A percentile compares a stretch with the other conserved stretches of the same genome.
These are phyloP conservation scores for Ctenosaura bakeri DNA, from an alignment of 2,797 vertebrate genomes.

Conservation along the genomic window DNA sequence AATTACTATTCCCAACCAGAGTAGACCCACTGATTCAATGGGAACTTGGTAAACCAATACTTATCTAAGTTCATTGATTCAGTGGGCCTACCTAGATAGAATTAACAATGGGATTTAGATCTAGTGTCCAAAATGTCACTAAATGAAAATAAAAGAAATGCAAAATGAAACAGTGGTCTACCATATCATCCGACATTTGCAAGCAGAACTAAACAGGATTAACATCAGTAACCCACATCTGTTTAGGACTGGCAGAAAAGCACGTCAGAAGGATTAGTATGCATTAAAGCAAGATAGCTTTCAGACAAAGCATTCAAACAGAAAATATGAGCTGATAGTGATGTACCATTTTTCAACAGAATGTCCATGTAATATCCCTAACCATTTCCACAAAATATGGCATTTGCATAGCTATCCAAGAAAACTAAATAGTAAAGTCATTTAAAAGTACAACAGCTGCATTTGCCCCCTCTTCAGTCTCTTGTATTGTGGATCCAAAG, in stretches of 20 bases:
- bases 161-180: not conserved
- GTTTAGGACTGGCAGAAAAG: conserved; percentile 40
- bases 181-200: conserved; percentile 1
- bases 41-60: no score
- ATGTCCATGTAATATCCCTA: not conserved
- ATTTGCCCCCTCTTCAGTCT: not conserved
- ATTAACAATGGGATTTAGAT: no score
- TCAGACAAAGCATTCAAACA: conserved; percentile 27
- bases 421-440: not conserved
- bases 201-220: conserved; percentile 8
- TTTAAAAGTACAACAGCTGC: not conserved
- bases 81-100: no score
- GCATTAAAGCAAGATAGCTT: conserved; percentile 46
- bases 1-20: no score
- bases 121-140: not conserved
- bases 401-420: not conserved
- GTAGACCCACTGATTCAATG: no score
- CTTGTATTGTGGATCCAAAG: not conserved
- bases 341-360: not conserved
- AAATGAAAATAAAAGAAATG: not conserved
- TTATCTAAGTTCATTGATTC: no score
- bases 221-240: conserved; percentile 23
- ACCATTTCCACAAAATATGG: not conserved
- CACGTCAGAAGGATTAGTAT: conserved; percentile 46
- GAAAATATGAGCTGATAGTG: not conserved